These are phyloP conservation scores for Scomber scombrus DNA, from an alignment of 2,113 vertebrate genomes.

Conservation along the genomic window DNA sequence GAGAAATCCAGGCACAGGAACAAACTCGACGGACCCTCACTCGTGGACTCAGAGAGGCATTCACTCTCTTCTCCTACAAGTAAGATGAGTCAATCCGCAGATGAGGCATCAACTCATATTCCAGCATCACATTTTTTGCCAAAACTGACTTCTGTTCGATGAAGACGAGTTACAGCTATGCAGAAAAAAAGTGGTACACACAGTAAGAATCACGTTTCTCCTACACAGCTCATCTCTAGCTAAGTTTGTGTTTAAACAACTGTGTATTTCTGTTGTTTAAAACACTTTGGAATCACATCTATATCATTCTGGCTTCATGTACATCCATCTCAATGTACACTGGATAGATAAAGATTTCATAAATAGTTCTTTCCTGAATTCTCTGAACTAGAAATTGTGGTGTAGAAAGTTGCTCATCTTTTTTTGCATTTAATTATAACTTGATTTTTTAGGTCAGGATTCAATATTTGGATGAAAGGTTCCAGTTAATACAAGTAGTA, in stretches of 20 bases:
- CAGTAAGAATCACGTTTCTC: not conserved
- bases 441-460: not conserved
- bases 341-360: not conserved
- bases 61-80: not conserved
- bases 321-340: not conserved
- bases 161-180: conserved; percentile 1
- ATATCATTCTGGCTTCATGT: not conserved
- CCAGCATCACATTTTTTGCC: not conserved
- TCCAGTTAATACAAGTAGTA: not conserved
- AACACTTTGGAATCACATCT: not conserved
- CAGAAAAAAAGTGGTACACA: not conserved
- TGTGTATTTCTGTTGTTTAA: not conserved
- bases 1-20: conserved; percentile 3
- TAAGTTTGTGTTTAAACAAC: not conserved
- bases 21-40: not conserved
- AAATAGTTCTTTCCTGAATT: not conserved
- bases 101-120: conserved; percentile 34
- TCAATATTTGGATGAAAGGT: not conserved
- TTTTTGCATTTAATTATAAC: not conserved
- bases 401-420: not conserved
- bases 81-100: conserved; percentile 11
- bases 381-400: not conserved
- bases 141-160: conserved; percentile 6
- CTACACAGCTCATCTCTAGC: not conserved
- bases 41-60: not conserved